phyloP scores from a whole-genome alignment of 2,888 invertebrate genomes.

The Malachius bipustulatus region DNA sequence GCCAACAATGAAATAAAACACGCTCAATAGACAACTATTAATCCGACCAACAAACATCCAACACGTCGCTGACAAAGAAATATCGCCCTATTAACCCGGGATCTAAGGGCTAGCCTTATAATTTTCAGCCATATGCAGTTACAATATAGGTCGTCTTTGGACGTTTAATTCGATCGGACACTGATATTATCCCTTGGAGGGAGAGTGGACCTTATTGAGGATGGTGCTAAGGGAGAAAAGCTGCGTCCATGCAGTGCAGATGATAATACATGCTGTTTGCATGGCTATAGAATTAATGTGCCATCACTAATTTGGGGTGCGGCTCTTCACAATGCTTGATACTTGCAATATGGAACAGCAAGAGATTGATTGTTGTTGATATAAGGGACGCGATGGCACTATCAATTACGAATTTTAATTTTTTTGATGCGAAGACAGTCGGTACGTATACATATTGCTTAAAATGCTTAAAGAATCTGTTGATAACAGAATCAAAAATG shows the following conservation, averaged over 20 bases:
- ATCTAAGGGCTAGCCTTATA: constrained; percentile 28
- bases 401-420: constrained; percentile 30
- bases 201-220: constrained; percentile 21
- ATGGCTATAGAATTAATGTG: constrained; percentile 39
- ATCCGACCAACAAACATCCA: constrained; percentile 36
- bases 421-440: too few relatives aligned
- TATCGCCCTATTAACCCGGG: constrained; percentile 16
- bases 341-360: constrained; percentile 28
- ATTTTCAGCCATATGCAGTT: constrained; percentile 33
- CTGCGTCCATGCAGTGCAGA: constrained; percentile 22
- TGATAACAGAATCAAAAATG: too few relatives aligned
- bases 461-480: too few relatives aligned
- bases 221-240: constrained; percentile 11
- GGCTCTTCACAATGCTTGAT: constrained; percentile 24
- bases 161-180: constrained; percentile 36
- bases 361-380: constrained; percentile 32
- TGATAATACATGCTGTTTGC: constrained; percentile 33
- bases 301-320: constrained; percentile 39
- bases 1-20: constrained; percentile 40
- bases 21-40: constrained; percentile 40
- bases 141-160: constrained; percentile 28
- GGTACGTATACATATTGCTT: too few relatives aligned
- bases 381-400: constrained; percentile 27
- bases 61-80: constrained; percentile 26
- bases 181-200: constrained; percentile 27